Base-by-base conservation (phyloP, 1,140 invertebrate genomes). In the Tetraneura akinire region DNA sequence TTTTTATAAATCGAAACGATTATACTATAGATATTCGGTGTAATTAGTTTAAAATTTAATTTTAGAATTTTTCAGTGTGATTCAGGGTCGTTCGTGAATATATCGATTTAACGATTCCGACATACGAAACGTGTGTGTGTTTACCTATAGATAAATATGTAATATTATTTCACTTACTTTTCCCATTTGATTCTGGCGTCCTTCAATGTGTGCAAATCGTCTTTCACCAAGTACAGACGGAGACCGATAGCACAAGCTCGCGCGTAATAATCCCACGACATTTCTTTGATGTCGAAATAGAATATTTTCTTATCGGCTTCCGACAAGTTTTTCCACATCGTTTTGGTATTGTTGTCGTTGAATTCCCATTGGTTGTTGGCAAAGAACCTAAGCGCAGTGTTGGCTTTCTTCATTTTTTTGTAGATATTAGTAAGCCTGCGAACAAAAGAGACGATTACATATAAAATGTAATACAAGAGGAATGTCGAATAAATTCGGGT, bases 401-500 rank as follows among this genome's bases (percentile, higher is more conserved):
- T 89, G 74, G 92, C 91, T 84, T 92, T 91, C 81, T 91, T 88
- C 55, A 95, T 90, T 85, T 92, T 93, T 32, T 87, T 87, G 83
- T 94, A 93, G 4, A 92, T 89, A 82, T 90, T 89, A 51, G 90
- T 87, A 87, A 94, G 88, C 85, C 92, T 94, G 84, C 26, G 85
- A 85, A 51, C 16, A 26, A 55, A 26, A 4, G 42, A 76, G 18
- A 49, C 32, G 18, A n/a, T 51, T 5, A 51, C 8, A 16, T 74
- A 21, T 14, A 4, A 37, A 42, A 26, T 60, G 3, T 9, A 45
- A 37, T 13, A 16, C 8, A 10, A 2, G n/a, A 6, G 11, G 4
- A 26, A 45, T 45, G 21, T 78, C 8, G n/a, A n/a, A n/a, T n/a
- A n/a, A n/a, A n/a, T 37, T 18, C 16, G 1, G 6, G 32, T 4